Base-by-base conservation (phyloP, 2,797 vertebrate species). In the Salarias fasciatus region DNA sequence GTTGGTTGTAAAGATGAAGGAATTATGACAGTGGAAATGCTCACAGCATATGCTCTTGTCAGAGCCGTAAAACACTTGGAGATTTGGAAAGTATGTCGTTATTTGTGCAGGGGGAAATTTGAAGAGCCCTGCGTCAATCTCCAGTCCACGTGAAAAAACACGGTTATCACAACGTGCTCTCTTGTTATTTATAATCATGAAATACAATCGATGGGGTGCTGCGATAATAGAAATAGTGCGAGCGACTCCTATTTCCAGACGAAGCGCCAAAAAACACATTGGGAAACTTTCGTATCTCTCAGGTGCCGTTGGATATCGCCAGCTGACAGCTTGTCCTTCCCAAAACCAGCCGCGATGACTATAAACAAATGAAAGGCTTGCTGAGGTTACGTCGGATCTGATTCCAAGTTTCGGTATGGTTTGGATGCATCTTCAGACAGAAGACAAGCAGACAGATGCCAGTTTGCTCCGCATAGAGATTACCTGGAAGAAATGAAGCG, bases 1-100 rank as follows among this genome's bases (percentile, higher is more conserved):
- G 62, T 66, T 68, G 74, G 72, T 78, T 80, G 65, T 78, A 76
- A 83, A 82, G 67, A 72, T 55, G 55, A 53, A 50, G 47, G 61
- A 75, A 55, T 79, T 85, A 81, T 75, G 62, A 83, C 43, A 14
- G 53, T 67, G 76, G 71, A 55, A 63, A 30, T 5, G 8, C 53
- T 63, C 8, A 6, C 54, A 44, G 63, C n/a, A 13, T 6, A 8
- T 40, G 53, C 63, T 45, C 30, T 44, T 66, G 37, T 65, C 46
- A 48, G 56, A 53, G 61, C 56, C 37, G 56, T 82, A 70, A 79
- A 80, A 68, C 63, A 67, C 57, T 45, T 4, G n/a, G 41, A 49
- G 57, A 75, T 70, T 68, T 66, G 61, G 69, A 72, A 69, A 77
- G 69, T 76, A 51, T 75, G 65, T 63, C 43, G 13, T 72, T 67